Conservation (phyloP, 2,113 vertebrate species). For the Galemys pyrenaicus region DNA sequence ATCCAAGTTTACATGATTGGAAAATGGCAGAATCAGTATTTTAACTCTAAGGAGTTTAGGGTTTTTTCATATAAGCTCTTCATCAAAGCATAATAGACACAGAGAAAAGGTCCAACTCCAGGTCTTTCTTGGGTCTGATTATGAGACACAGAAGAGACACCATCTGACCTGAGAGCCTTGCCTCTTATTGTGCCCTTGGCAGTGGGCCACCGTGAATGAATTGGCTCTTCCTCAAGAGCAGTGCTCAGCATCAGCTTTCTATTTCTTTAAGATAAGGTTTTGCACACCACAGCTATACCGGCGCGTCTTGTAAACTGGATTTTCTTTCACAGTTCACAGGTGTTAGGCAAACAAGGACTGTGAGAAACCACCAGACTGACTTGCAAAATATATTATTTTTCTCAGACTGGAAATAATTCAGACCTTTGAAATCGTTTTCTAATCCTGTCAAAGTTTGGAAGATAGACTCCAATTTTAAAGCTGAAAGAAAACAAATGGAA, state of each 20-base stretch:
- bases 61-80: too few relatives aligned
- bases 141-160: not conserved
- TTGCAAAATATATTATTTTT: conserved; percentile 29
- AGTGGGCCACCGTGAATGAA: not conserved
- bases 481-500: not conserved
- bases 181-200: not conserved
- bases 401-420: conserved; percentile 17
- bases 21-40: not conserved
- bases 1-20: not conserved
- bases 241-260: not conserved
- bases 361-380: not conserved
- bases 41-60: not conserved
- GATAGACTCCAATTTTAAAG: not conserved
- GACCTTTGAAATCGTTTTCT: not conserved
- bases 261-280: not conserved
- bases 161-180: not conserved
- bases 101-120: not conserved
- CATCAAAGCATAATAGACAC: too few relatives aligned
- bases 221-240: not conserved
- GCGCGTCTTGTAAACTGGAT: not conserved
- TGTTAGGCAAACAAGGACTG: not conserved
- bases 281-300: not conserved
- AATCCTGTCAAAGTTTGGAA: not conserved
- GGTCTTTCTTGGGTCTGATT: not conserved
- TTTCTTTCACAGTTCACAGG: not conserved